Conservation (phyloP, 2,888 invertebrate species). For the Temnothorax ravouxi region DNA sequence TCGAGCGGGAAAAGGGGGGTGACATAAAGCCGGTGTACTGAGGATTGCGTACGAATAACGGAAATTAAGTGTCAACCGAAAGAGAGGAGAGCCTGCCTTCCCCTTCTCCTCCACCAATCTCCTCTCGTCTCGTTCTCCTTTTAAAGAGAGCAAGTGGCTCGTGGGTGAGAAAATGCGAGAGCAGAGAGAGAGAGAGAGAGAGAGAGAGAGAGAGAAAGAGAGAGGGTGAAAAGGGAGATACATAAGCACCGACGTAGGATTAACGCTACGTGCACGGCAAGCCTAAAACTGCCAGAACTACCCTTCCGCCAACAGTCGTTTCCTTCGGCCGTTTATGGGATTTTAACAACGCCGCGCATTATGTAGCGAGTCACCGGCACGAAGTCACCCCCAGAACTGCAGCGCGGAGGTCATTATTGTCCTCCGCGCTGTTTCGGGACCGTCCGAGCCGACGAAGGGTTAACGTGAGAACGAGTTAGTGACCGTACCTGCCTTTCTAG, state of each 20-base stretch:
- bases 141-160: constrained; percentile 66
- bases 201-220: constrained; percentile 42
- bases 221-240: constrained; percentile 67
- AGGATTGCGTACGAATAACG: constrained; percentile 85
- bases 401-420: constrained; percentile 54
- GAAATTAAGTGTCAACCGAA: constrained; percentile 86
- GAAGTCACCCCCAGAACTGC: constrained; percentile 44
- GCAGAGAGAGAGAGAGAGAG: constrained; percentile 22
- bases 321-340: constrained; percentile 72
- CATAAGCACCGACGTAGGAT: constrained; percentile 80
- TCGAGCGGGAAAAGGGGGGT: constrained; percentile 72
- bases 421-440: constrained; percentile 29
- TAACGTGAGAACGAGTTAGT: constrained; percentile 48
- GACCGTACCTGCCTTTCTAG: constrained; percentile 27
- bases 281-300: constrained; percentile 77
- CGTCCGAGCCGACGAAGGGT: constrained; percentile 39
- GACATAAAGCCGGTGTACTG: constrained; percentile 82
- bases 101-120: constrained; percentile 57
- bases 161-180: constrained; percentile 53
- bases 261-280: constrained; percentile 84
- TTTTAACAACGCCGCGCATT: constrained; percentile 73
- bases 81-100: constrained; percentile 74
- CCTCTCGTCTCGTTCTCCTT: constrained; percentile 65
- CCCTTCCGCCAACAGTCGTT: constrained; percentile 64
- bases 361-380: constrained; percentile 58